phyloP scores from a whole-genome alignment of 2,113 vertebrate genomes.

The Chrysochloris asiatica region DNA sequence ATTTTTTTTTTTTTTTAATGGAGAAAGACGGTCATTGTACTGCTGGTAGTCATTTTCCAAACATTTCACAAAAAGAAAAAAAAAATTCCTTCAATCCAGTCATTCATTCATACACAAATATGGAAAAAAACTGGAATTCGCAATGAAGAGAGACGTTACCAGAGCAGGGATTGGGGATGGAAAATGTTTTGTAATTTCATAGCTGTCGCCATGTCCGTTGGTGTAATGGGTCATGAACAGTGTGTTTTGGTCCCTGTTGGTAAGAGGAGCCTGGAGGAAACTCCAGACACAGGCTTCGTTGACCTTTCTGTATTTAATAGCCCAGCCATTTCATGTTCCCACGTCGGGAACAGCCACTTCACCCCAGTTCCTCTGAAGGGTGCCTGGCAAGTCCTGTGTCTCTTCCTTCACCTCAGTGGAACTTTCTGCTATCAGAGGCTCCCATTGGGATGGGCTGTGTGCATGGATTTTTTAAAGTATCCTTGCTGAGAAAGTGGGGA shows the following conservation, averaged over 20 bases:
- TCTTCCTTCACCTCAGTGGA: neutral
- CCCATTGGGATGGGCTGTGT: neutral
- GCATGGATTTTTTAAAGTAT: neutral
- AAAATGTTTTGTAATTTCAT: constrained; percentile 57
- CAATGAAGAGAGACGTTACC: constrained; percentile 42
- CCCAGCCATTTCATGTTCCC: neutral
- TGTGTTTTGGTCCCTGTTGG: constrained; percentile 40
- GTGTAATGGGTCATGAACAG: neutral
- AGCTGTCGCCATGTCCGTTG: neutral
- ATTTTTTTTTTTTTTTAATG: too few species aligned
- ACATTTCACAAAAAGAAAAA: constrained; percentile 48
- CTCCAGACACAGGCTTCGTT: neutral
- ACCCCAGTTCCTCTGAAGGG: neutral
- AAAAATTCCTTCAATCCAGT: constrained; percentile 65
- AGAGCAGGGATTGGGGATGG: constrained; percentile 59
- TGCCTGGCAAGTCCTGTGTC: neutral
- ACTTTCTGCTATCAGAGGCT: neutral
- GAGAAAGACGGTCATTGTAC: constrained; percentile 55
- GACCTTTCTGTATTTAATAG: neutral
- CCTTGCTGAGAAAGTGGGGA: neutral
- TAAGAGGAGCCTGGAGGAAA: neutral
- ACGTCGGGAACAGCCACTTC: neutral
- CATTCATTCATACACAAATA: constrained; percentile 74
- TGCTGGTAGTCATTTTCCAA: constrained; percentile 61
- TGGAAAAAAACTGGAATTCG: constrained; percentile 63